A percentile compares a stretch with the other conserved stretches of the same genome.
Conservation (phyloP, 1,140 invertebrate genomes). For the Atta texana region DNA sequence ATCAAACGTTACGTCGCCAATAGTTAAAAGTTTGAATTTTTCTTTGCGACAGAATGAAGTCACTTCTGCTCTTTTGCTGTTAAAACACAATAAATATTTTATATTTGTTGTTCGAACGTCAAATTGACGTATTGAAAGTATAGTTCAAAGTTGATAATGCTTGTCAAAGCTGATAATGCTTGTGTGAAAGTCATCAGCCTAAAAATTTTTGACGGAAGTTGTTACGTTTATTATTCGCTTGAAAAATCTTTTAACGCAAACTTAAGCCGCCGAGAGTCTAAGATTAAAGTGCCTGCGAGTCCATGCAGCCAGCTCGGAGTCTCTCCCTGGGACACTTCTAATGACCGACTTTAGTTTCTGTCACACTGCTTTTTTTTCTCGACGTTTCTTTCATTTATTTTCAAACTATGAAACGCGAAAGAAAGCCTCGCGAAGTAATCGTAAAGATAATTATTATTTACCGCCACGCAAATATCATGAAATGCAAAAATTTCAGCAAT, state of each 20-base stretch:
- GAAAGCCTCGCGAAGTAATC: constrained; percentile 24
- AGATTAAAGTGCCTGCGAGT: constrained; percentile 81
- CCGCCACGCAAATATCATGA: neutral
- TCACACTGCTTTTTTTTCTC: constrained; percentile 12
- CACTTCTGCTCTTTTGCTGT: neutral
- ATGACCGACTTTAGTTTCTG: constrained; percentile 66
- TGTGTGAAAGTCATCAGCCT: constrained; percentile 48
- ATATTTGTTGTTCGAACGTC: neutral
- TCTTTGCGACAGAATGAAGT: neutral
- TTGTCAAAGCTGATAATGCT: neutral
- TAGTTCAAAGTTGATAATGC: neutral
- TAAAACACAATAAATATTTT: neutral
- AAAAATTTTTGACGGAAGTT: constrained; percentile 78
- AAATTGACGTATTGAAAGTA: neutral
- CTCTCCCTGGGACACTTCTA: constrained; percentile 74
- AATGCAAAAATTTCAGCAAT: constrained; percentile 13
- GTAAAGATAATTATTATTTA: constrained; percentile 22
- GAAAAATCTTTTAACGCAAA: constrained; percentile 70
- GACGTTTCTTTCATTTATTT: constrained; percentile 48
- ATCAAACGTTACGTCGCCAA: neutral
- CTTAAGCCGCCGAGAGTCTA: constrained; percentile 78
- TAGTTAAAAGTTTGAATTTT: constrained; percentile 23
- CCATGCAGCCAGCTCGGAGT: constrained; percentile 72
- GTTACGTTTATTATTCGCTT: constrained; percentile 42
- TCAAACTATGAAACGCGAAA: constrained; percentile 50